Evolutionary conservation across 2,888 invertebrate genomes (phyloP).

Genomic region (Vanessa cardui): DNA sequence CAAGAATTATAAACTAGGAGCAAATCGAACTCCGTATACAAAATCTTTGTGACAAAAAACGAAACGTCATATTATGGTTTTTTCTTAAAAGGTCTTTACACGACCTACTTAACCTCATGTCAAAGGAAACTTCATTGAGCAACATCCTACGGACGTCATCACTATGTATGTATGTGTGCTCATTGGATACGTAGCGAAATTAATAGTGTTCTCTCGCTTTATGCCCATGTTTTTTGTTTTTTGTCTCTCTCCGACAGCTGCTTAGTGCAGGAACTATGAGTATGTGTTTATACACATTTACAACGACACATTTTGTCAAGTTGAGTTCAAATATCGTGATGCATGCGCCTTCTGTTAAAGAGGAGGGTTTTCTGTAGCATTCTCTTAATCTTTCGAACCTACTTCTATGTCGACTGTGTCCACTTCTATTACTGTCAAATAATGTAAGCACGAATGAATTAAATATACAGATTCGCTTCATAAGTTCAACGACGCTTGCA

Average conservation of each 20-base stretch:
- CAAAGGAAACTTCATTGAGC: slow-evolving; percentile 22
- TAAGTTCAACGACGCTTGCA: no score
- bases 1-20: no score
- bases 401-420: no score
- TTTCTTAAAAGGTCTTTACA: slow-evolving; percentile 5
- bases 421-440: no score
- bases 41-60: background rate
- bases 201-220: slow-evolving; percentile 3
- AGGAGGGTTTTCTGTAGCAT: no score
- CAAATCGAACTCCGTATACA: no score
- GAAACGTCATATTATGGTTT: background rate
- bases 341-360: background rate
- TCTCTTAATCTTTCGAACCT: no score
- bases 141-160: slow-evolving; percentile 27
- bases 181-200: background rate
- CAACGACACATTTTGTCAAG: background rate
- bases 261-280: background rate
- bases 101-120: slow-evolving; percentile 23
- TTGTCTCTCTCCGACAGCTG: background rate
- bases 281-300: background rate
- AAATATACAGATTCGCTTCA: no score
- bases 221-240: background rate
- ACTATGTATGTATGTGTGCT: slow-evolving; percentile 2
- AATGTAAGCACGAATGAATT: no score
- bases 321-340: background rate